Conservation (phyloP, 2,113 vertebrate genomes). For the Trogon surrucura region DNA sequence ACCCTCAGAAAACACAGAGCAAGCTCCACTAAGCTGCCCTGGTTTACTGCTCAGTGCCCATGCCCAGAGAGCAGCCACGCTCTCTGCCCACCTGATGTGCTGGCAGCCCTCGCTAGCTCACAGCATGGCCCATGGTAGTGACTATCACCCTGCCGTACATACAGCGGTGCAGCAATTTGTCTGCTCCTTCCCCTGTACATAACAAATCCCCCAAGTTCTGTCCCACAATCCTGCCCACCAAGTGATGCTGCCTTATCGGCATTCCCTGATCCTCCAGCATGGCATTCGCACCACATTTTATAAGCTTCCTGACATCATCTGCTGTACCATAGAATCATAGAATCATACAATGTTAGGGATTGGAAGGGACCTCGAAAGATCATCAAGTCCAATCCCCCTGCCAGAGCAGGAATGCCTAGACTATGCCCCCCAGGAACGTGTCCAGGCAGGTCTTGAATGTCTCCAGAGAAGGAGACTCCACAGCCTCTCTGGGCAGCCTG, state of each 20-base stretch:
- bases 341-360: too few relatives aligned
- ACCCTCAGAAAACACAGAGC: neutral
- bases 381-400: too few relatives aligned
- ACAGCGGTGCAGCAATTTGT: neutral
- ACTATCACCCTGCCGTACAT: neutral
- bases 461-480: too few relatives aligned
- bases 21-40: neutral
- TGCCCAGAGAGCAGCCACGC: fast-evolving
- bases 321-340: neutral
- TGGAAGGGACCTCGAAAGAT: too few relatives aligned
- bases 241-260: fast-evolving
- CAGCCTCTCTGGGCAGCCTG: too few relatives aligned
- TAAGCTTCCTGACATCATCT: neutral
- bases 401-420: too few relatives aligned
- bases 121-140: fast-evolving
- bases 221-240: neutral
- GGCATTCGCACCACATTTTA: neutral
- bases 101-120: neutral
- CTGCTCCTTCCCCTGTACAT: neutral
- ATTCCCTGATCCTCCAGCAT: neutral
- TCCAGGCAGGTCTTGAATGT: too few relatives aligned
- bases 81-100: fast-evolving
- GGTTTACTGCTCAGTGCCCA: neutral
- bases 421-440: too few relatives aligned
- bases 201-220: fast-evolving